Percentiles rank a stretch among this genome's conserved stretches.
These are phyloP conservation scores for Tyrannus savana DNA, from an alignment of 2,113 vertebrate species.

Conservation along the genomic window DNA sequence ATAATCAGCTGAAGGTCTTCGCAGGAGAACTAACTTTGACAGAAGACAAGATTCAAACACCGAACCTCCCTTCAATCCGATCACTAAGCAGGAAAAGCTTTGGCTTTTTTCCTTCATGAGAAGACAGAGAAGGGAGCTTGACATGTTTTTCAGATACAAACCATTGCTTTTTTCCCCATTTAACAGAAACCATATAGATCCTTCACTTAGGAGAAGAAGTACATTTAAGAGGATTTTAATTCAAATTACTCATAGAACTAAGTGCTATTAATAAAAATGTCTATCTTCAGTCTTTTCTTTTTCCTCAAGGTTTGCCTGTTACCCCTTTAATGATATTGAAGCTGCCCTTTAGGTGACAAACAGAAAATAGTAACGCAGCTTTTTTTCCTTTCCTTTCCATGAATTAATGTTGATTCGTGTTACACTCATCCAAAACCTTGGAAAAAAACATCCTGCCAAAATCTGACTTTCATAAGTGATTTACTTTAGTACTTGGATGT, in stretches of 20 bases:
- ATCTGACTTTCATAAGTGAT: not conserved
- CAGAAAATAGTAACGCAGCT: not conserved
- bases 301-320: not conserved
- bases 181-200: not conserved
- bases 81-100: not conserved
- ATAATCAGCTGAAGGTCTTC: not conserved
- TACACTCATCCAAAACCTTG: not conserved
- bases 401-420: not conserved
- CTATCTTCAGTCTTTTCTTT: not conserved
- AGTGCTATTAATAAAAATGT: not conserved
- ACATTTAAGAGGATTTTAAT: not conserved
- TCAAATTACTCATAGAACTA: not conserved
- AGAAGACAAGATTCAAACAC: not conserved
- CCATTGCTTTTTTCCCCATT: not conserved
- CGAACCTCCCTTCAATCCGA: not conserved
- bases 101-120: not conserved
- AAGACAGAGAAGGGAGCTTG: not conserved
- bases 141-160: not conserved
- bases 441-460: not conserved
- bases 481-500: not conserved
- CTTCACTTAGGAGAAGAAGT: not conserved
- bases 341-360: not conserved
- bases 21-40: not conserved
- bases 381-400: not conserved
- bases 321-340: not conserved